Evolutionary conservation across 2,113 vertebrate species (phyloP).

Genomic region (Gallinago media): DNA sequence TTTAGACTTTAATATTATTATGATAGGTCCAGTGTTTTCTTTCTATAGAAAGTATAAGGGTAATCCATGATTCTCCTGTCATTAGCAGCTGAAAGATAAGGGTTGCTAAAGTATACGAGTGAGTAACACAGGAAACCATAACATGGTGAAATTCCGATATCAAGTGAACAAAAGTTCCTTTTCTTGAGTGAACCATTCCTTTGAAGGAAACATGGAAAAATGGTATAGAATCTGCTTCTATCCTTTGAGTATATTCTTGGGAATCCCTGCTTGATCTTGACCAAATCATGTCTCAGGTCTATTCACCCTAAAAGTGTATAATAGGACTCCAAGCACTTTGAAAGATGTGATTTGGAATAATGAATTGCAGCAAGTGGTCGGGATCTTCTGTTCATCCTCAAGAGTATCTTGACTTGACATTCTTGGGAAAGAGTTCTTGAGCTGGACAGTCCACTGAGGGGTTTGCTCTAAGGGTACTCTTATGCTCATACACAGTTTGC

Average conservation of each 20-base stretch:
- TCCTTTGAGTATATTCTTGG: neutral
- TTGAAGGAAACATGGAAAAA: neutral
- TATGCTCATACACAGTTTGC: neutral
- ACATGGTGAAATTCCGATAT: neutral
- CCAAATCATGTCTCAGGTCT: neutral
- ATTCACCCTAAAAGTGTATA: neutral
- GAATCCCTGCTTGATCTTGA: neutral
- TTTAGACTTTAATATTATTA: neutral
- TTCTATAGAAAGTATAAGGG: neutral
- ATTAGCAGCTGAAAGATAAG: neutral
- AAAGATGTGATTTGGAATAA: neutral
- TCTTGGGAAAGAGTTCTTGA: neutral
- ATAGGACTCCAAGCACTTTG: neutral
- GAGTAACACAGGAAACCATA: neutral
- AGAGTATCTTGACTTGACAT: neutral
- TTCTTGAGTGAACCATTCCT: fast-evolving
- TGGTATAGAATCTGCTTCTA: neutral
- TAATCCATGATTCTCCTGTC: neutral
- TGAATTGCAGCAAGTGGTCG: fast-evolving
- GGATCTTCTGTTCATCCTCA: neutral
- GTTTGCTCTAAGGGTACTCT: neutral
- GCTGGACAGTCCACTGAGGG: neutral
- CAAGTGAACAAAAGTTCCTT: neutral
- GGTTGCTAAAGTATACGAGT: neutral
- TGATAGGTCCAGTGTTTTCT: neutral